Conservation (phyloP, 2,888 invertebrate genomes). For the Halocaridina rubra region DNA sequence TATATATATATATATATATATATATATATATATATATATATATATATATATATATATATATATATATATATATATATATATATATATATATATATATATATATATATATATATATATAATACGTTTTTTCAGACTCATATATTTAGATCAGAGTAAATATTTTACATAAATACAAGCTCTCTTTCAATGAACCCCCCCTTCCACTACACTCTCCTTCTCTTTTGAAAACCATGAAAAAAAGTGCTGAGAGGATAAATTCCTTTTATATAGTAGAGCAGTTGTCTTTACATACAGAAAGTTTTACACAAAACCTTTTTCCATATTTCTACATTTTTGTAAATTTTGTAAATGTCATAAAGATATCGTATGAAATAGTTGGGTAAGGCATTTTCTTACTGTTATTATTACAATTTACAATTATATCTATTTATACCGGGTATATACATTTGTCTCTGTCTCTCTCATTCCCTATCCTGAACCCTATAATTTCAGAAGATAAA, state of each 20-base stretch:
- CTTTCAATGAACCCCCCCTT: too few species aligned
- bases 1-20: neutral
- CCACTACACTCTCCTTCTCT: neutral
- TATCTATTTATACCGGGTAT: slow-evolving; percentile 38
- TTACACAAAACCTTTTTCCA: slow-evolving; percentile 14
- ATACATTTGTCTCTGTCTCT: slow-evolving; percentile 9
- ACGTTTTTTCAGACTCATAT: neutral
- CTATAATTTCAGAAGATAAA: too few species aligned
- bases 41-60: neutral
- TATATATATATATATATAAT: neutral
- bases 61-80: neutral
- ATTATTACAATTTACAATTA: neutral
- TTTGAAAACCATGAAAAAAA: too few species aligned
- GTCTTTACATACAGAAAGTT: neutral
- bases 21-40: neutral
- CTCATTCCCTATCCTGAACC: neutral
- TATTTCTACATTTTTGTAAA: slow-evolving; percentile 30
- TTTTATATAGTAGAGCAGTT: neutral
- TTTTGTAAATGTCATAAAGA: slow-evolving; percentile 41
- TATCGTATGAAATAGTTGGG: slow-evolving; percentile 34
- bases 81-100: neutral
- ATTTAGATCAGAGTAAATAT: neutral
- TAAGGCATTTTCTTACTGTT: slow-evolving; percentile 37
- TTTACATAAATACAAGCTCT: neutral
- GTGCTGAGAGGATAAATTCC: too few species aligned